These are phyloP conservation scores for Diplosoma virens DNA, from an alignment of 23 tunicate species.

Conservation along the genomic window DNA sequence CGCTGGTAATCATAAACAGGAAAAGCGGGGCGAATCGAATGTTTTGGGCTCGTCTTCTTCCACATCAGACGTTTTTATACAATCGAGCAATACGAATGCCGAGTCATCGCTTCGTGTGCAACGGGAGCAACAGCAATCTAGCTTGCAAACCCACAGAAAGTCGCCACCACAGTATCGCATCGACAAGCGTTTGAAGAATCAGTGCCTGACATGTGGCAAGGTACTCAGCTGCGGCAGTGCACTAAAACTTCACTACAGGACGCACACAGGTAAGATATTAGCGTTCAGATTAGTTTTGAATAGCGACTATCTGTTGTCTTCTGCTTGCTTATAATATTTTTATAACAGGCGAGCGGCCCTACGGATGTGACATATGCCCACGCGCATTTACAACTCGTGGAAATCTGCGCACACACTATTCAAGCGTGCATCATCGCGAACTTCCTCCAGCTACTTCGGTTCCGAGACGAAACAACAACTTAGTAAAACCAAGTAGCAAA, in stretches of 20 bases:
- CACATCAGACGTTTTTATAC: too few species aligned
- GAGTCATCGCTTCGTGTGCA: too few species aligned
- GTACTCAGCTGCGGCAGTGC: constrained; percentile 59
- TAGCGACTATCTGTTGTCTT: background rate
- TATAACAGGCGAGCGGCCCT: constrained; percentile 55
- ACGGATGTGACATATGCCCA: constrained; percentile 53
- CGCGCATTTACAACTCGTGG: constrained; percentile 69
- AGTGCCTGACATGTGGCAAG: constrained; percentile 50
- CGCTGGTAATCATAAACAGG: too few species aligned
- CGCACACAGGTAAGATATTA: constrained; percentile 47
- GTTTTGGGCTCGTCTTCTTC: too few species aligned
- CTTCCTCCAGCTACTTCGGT: constrained; percentile 46
- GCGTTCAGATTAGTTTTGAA: background rate
- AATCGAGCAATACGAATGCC: too few species aligned
- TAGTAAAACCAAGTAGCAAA: background rate
- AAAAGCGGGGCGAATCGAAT: too few species aligned
- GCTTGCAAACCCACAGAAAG: too few species aligned
- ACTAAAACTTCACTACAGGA: constrained; percentile 53
- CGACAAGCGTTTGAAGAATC: constrained; percentile 38
- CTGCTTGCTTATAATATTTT: background rate
- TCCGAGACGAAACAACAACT: constrained; percentile 6
- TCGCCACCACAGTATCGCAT: background rate
- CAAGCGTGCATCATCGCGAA: constrained; percentile 65
- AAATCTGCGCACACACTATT: constrained; percentile 62
- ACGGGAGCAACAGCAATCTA: too few species aligned